Evolutionary conservation across 2,797 vertebrate genomes (phyloP).

Genomic region (Chaenodraco wilsoni): DNA sequence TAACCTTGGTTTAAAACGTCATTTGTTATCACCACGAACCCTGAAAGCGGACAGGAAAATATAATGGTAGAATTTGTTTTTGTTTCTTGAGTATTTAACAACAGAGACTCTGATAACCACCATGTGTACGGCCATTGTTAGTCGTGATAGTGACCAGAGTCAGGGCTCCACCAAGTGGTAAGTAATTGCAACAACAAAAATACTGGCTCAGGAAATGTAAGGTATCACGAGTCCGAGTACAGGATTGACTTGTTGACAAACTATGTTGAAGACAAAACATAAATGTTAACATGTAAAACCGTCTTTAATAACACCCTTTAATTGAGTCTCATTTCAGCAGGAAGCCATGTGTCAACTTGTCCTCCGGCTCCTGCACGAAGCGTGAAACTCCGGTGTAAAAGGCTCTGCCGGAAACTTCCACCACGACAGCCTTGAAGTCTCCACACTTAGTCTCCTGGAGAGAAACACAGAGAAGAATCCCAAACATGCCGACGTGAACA

Average conservation of each 20-base stretch:
- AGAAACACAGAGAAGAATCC: conserved; percentile 27
- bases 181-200: too few relatives aligned
- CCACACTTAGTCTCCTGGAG: conserved; percentile 89
- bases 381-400: conserved; percentile 91
- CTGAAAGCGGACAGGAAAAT: background rate
- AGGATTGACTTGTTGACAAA: too few relatives aligned
- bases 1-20: background rate
- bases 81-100: background rate
- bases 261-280: too few relatives aligned
- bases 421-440: conserved; percentile 88
- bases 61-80: background rate
- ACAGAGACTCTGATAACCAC: too few relatives aligned
- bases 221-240: too few relatives aligned
- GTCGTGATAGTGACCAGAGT: background rate
- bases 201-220: too few relatives aligned
- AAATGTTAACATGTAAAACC: background rate
- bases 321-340: conserved; percentile 83
- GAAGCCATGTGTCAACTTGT: conserved; percentile 88
- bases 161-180: conserved; percentile 55
- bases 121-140: too few relatives aligned
- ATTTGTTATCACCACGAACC: background rate
- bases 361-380: conserved; percentile 88
- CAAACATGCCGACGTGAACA: background rate
- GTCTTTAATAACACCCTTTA: background rate
- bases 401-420: conserved; percentile 92